Percentiles rank a stretch among this genome's conserved stretches.
Evolutionary conservation across 2,113 vertebrate species (phyloP).

Genomic region (Pseudolaguvia tuberculata): DNA sequence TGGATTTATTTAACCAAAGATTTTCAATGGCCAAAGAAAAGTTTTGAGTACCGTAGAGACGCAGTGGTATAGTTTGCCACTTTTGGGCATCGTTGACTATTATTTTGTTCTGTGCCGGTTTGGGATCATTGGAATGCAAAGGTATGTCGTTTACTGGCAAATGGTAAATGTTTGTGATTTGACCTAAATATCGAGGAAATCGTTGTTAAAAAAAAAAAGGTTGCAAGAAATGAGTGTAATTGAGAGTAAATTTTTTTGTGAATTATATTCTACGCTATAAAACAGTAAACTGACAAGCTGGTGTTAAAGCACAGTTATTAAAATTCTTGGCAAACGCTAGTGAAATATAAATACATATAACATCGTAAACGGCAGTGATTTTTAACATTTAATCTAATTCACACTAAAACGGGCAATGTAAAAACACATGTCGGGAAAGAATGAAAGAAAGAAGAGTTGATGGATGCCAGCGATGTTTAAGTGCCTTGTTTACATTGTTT

Average conservation of each 20-base stretch:
- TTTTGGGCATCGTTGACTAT: slow-evolving; percentile 27
- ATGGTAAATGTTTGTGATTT: slow-evolving; percentile 33
- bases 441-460: too few species aligned
- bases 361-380: background rate
- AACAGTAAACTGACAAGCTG: background rate
- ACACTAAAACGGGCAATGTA: background rate
- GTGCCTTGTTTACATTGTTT: background rate
- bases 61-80: slow-evolving; percentile 40
- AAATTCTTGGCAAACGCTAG: background rate
- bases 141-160: slow-evolving; percentile 26
- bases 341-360: background rate
- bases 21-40: slow-evolving; percentile 54
- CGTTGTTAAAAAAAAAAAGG: too few species aligned
- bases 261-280: slow-evolving; percentile 3
- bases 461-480: background rate
- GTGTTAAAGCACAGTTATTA: background rate
- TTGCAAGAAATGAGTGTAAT: too few species aligned
- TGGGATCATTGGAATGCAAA: slow-evolving; percentile 25
- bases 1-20: slow-evolving; percentile 55
- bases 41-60: slow-evolving; percentile 29
- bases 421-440: background rate
- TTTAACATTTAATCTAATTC: slow-evolving; percentile 13
- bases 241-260: too few species aligned
- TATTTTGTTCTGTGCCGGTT: slow-evolving; percentile 30
- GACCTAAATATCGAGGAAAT: slow-evolving; percentile 36